A percentile compares a stretch with the other conserved stretches of the same genome.
Evolutionary conservation across 2,113 vertebrate genomes (phyloP).

Genomic region (Caranx ignobilis): DNA sequence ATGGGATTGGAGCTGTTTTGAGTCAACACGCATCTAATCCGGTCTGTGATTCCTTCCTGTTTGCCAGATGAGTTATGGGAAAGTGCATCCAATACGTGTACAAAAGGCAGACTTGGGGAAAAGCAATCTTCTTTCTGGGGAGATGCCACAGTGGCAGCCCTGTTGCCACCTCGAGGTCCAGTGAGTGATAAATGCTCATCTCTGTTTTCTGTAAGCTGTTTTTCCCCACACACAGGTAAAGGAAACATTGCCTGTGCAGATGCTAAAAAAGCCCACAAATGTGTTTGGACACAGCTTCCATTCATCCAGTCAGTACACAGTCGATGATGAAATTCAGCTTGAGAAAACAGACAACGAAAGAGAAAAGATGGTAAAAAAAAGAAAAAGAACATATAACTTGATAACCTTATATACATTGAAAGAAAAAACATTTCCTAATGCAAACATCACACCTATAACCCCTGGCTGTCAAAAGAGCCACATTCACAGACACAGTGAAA

Average conservation of each 20-base stretch:
- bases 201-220: slow-evolving; percentile 50
- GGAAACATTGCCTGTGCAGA: slow-evolving; percentile 26
- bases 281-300: background rate
- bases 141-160: slow-evolving; percentile 53
- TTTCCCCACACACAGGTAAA: slow-evolving; percentile 9
- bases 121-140: slow-evolving; percentile 56
- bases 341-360: background rate
- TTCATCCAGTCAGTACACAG: background rate
- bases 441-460: background rate
- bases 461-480: slow-evolving; percentile 21
- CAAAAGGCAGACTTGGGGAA: slow-evolving; percentile 64
- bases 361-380: background rate
- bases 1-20: slow-evolving; percentile 76
- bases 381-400: background rate
- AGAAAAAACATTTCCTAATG: background rate
- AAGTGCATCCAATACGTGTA: slow-evolving; percentile 58
- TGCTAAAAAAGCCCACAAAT: slow-evolving; percentile 17
- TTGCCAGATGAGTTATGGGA: slow-evolving; percentile 74
- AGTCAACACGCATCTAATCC: slow-evolving; percentile 70
- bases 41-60: slow-evolving; percentile 74
- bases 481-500: slow-evolving; percentile 34
- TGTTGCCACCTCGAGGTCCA: slow-evolving; percentile 51
- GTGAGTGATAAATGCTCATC: slow-evolving; percentile 64
- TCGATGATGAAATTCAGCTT: background rate
- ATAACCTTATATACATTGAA: background rate